Evolutionary conservation across 2,888 invertebrate species (phyloP).

Genomic region (Eilema depressum): DNA sequence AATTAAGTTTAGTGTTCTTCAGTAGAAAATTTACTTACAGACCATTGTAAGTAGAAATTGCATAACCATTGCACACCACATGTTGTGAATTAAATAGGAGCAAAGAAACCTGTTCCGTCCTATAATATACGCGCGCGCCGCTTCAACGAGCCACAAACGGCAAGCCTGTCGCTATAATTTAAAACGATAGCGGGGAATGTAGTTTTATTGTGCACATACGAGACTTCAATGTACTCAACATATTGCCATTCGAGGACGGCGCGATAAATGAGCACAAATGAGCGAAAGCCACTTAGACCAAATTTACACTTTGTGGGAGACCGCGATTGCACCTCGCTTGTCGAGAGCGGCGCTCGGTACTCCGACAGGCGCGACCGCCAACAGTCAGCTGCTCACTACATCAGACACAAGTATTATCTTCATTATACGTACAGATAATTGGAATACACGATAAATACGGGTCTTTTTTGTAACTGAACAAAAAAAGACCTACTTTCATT

Average conservation of each 20-base stretch:
- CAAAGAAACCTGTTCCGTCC: slow-evolving; percentile 79
- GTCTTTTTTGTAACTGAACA: slow-evolving; percentile 31
- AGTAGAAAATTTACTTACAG: slow-evolving; percentile 65
- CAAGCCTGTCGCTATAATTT: slow-evolving; percentile 79
- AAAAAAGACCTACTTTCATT: slow-evolving; percentile 50
- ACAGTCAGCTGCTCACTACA: slow-evolving; percentile 79
- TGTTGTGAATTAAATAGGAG: slow-evolving; percentile 82
- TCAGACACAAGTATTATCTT: slow-evolving; percentile 51
- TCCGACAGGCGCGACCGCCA: slow-evolving; percentile 57
- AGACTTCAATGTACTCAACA: slow-evolving; percentile 74
- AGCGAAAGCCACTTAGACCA: slow-evolving; percentile 85
- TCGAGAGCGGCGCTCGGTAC: slow-evolving; percentile 57
- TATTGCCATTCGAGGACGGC: slow-evolving; percentile 73
- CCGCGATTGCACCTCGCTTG: slow-evolving; percentile 68
- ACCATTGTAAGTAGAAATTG: slow-evolving; percentile 78
- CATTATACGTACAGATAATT: slow-evolving; percentile 37
- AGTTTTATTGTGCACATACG: slow-evolving; percentile 78
- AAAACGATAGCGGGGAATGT: slow-evolving; percentile 77
- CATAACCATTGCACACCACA: slow-evolving; percentile 78
- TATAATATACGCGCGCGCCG: slow-evolving; percentile 72
- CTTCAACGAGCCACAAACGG: slow-evolving; percentile 74
- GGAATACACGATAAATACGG: slow-evolving; percentile 45
- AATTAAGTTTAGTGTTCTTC: background rate
- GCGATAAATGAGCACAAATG: slow-evolving; percentile 82
- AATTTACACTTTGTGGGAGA: slow-evolving; percentile 87